Percentiles rank a stretch among this genome's conserved stretches.
Conservation (phyloP, 2,113 vertebrate genomes). For the Struthio camelus region DNA sequence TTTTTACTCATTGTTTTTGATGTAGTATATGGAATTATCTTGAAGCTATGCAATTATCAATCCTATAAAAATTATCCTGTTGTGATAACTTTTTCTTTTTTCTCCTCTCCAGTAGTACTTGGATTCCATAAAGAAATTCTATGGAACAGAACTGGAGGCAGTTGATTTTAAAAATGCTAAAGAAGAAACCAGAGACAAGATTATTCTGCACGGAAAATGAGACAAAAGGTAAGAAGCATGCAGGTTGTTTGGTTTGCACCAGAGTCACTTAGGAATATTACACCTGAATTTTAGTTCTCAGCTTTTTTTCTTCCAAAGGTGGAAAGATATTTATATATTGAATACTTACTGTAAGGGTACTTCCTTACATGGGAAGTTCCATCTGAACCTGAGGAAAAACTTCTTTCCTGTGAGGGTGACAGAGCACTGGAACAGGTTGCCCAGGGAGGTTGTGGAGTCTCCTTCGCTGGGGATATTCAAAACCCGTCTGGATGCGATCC, state of each 20-base stretch:
- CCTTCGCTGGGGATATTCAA: too few species aligned
- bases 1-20: not conserved
- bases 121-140: constrained; percentile 71
- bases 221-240: constrained; percentile 68
- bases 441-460: too few species aligned
- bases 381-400: too few species aligned
- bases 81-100: not conserved
- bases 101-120: constrained; percentile 72
- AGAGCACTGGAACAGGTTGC: too few species aligned
- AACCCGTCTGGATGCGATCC: too few species aligned
- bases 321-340: not conserved
- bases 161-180: constrained; percentile 71
- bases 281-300: not conserved
- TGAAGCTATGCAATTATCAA: not conserved
- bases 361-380: too few species aligned
- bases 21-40: not conserved
- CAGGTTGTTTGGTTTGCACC: not conserved
- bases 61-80: not conserved
- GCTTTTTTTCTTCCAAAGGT: not conserved
- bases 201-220: constrained; percentile 77
- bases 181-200: constrained; percentile 68
- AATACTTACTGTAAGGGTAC: not conserved
- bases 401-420: too few species aligned
- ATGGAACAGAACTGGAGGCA: constrained; percentile 62
- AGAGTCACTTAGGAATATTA: not conserved